These are phyloP conservation scores for Liparis tanakae DNA, from an alignment of 2,797 vertebrate genomes.

Conservation along the genomic window DNA sequence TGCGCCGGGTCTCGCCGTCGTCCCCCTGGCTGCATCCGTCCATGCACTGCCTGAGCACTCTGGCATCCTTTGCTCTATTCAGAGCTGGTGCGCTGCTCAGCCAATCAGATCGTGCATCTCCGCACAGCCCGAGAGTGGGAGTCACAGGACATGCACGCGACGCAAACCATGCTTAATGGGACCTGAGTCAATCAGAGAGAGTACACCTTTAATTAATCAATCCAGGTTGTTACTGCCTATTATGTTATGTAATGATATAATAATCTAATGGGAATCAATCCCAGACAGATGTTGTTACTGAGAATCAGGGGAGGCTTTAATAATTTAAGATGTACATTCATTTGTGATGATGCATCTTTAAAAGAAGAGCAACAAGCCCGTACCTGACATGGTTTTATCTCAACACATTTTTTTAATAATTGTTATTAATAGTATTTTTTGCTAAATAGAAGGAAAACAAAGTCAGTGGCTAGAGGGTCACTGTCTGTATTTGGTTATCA, in stretches of 20 bases:
- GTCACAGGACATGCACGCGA: slow-evolving; percentile 29
- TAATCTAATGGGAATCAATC: slow-evolving; percentile 10
- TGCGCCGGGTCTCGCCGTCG: neutral
- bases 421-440: neutral
- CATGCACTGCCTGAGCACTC: slow-evolving; percentile 53
- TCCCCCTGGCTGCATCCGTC: slow-evolving; percentile 50
- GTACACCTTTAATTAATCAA: slow-evolving; percentile 3
- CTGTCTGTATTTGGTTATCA: neutral
- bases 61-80: slow-evolving; percentile 67
- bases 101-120: slow-evolving; percentile 76
- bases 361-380: neutral
- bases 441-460: neutral
- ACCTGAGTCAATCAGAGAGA: slow-evolving; percentile 4
- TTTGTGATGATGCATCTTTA: neutral
- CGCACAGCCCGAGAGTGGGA: slow-evolving; percentile 47
- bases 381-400: neutral
- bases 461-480: neutral
- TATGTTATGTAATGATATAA: slow-evolving; percentile 28
- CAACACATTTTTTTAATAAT: neutral
- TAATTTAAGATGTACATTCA: neutral
- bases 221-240: neutral
- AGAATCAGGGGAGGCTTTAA: slow-evolving; percentile 3
- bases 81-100: slow-evolving; percentile 60
- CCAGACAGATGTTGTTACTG: slow-evolving; percentile 3
- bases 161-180: slow-evolving; percentile 19